These are phyloP conservation scores for Trinectes maculatus DNA, from an alignment of 2,113 vertebrate species.

Conservation along the genomic window DNA sequence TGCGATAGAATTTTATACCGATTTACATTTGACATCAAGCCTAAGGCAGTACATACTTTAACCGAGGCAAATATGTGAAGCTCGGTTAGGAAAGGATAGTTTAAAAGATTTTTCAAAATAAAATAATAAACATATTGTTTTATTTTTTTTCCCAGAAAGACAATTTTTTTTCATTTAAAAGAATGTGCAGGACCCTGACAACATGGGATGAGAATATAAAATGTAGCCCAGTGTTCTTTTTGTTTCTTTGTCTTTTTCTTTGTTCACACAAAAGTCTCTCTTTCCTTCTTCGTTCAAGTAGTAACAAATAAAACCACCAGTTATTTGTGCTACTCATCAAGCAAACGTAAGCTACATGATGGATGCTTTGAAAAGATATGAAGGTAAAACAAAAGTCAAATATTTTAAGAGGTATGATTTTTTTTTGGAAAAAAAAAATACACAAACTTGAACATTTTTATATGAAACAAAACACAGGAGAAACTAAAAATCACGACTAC, in stretches of 20 bases:
- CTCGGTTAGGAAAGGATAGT: conserved; percentile 25
- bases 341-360: conserved; percentile 67
- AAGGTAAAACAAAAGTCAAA: conserved; percentile 58
- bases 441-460: conserved; percentile 61
- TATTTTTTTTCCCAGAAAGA: conserved; percentile 22
- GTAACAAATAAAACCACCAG: conserved; percentile 61
- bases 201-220: conserved; percentile 54
- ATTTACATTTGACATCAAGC: conserved; percentile 49
- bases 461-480: conserved; percentile 48
- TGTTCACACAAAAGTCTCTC: conserved; percentile 50
- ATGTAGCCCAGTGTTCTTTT: conserved; percentile 66
- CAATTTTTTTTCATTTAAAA: conserved; percentile 32
- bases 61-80: conserved; percentile 26
- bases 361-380: conserved; percentile 65
- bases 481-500: conserved; percentile 67
- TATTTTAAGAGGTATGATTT: conserved; percentile 76
- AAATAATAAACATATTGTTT: conserved; percentile 21
- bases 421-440: conserved; percentile 34
- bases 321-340: conserved; percentile 68
- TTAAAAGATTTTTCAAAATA: conserved; percentile 38
- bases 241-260: conserved; percentile 12
- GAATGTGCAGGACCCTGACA: conserved; percentile 56
- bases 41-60: conserved; percentile 20
- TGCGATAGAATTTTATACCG: conserved; percentile 30
- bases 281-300: conserved; percentile 63